These are phyloP conservation scores for Isoperla grammatica DNA, from an alignment of 2,888 invertebrate genomes.

Conservation along the genomic window DNA sequence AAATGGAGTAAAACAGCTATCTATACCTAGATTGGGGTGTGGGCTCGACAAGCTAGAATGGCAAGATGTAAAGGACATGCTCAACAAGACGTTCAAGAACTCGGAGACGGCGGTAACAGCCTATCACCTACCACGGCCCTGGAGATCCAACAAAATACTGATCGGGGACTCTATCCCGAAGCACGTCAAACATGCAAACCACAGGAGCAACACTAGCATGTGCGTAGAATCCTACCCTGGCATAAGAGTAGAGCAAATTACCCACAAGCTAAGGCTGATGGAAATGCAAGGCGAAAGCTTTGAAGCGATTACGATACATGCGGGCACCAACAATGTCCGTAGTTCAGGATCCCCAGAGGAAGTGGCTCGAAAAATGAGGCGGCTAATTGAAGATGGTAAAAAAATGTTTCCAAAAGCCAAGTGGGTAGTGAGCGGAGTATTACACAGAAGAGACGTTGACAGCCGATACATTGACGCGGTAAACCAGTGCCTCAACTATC, in stretches of 20 bases:
- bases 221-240: not conserved
- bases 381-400: not conserved
- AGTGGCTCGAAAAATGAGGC: not conserved
- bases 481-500: constrained; percentile 5
- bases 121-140: constrained; percentile 3
- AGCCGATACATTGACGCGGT: not conserved
- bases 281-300: not conserved
- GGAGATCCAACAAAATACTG: not conserved
- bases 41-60: constrained; percentile 43
- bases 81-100: constrained; percentile 37
- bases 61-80: constrained; percentile 38
- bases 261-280: not conserved
- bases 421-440: not conserved
- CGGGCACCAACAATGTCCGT: not conserved
- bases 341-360: not conserved
- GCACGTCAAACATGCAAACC: too few species aligned
- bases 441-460: constrained; percentile 1
- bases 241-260: not conserved
- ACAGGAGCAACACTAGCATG: too few species aligned
- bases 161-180: too few species aligned
- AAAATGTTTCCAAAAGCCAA: not conserved
- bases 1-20: constrained; percentile 37
- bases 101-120: constrained; percentile 1
- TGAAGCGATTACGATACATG: not conserved
- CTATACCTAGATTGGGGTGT: constrained; percentile 45